Conservation (phyloP, 2,113 vertebrate species). For the Phocoena sinus region DNA sequence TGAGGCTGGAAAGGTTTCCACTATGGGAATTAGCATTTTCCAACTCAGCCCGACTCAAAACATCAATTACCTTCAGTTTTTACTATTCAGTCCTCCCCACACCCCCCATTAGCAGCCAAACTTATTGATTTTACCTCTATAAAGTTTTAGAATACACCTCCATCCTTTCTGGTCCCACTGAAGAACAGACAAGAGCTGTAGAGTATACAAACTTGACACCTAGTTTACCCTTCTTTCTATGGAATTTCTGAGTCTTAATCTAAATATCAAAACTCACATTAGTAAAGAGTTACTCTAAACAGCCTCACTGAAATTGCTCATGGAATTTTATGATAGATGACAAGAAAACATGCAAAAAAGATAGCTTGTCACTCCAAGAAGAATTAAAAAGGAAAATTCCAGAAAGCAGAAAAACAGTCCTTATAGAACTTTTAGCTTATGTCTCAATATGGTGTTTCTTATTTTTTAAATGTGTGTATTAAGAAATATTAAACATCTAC, state of each 20-base stretch:
- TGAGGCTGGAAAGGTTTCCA: neutral
- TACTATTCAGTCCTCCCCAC: neutral
- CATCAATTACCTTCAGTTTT: neutral
- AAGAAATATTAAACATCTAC: constrained; percentile 53
- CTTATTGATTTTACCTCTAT: neutral
- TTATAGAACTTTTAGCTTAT: neutral
- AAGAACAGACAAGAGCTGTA: neutral
- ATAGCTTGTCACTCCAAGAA: neutral
- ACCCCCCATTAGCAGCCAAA: neutral
- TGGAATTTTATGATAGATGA: neutral
- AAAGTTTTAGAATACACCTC: neutral
- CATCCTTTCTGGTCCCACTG: neutral
- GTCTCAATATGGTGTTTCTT: neutral
- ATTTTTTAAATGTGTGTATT: constrained; percentile 25
- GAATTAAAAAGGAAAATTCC: constrained; percentile 20
- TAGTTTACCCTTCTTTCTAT: neutral
- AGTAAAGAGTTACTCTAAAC: neutral
- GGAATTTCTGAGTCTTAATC: constrained; percentile 17
- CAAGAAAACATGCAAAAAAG: neutral
- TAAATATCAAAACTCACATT: neutral
- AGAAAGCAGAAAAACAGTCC: neutral
- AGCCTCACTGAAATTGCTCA: neutral
- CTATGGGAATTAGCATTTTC: neutral
- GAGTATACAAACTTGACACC: neutral
- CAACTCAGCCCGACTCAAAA: neutral